Percentiles rank a stretch among this genome's conserved stretches.
Conservation (phyloP, 2,888 invertebrate species). For the Mactromeris polynyma region DNA sequence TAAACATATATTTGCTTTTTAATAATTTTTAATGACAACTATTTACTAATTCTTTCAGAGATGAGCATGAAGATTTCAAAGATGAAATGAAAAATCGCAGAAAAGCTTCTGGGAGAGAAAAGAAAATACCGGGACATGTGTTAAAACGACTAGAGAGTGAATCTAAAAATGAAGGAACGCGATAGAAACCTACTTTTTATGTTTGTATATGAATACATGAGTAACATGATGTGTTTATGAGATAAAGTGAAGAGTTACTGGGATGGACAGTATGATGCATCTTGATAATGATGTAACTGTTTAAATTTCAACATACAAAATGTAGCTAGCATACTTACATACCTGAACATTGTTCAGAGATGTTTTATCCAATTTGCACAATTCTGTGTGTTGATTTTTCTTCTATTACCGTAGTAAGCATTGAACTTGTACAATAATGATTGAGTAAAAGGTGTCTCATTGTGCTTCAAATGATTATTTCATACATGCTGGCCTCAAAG, state of each 20-base stretch:
- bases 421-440: too few species aligned
- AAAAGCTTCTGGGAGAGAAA: slow-evolving; percentile 80
- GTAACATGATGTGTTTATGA: not conserved
- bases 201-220: not conserved
- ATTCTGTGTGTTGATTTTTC: too few species aligned
- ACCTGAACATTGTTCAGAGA: too few species aligned
- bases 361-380: too few species aligned
- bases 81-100: slow-evolving; percentile 84
- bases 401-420: too few species aligned
- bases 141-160: slow-evolving; percentile 76
- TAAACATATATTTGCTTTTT: slow-evolving; percentile 6
- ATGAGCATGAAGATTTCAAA: slow-evolving; percentile 86
- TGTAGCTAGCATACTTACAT: too few species aligned
- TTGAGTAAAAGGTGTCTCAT: too few species aligned
- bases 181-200: not conserved
- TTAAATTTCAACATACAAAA: too few species aligned
- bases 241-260: not conserved
- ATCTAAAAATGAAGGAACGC: slow-evolving; percentile 71
- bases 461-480: too few species aligned
- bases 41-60: slow-evolving; percentile 76
- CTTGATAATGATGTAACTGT: not conserved
- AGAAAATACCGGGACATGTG: slow-evolving; percentile 47
- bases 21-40: not conserved
- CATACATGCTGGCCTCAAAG: too few species aligned
- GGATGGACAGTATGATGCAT: not conserved